phyloP scores from a whole-genome alignment of 2,113 vertebrate species.

The Seriola quinqueradiata region DNA sequence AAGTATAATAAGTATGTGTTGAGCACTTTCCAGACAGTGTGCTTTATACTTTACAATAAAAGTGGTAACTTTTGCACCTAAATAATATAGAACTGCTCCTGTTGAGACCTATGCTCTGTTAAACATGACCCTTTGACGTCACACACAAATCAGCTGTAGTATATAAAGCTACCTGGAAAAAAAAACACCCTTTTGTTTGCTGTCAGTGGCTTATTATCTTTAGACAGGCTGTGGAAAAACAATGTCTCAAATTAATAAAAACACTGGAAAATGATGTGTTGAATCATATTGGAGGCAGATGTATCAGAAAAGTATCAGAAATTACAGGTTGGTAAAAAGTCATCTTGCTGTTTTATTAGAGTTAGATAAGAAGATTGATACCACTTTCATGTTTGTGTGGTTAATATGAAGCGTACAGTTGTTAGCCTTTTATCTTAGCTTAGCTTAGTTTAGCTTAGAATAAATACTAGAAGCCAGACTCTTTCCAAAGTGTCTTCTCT shows the following conservation, averaged over 20 bases:
- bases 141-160: constrained; percentile 1
- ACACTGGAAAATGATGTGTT: background rate
- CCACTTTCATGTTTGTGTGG: background rate
- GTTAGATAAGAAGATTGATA: background rate
- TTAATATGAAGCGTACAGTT: background rate
- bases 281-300: background rate
- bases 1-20: background rate
- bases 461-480: background rate
- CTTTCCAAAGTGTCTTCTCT: background rate
- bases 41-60: background rate
- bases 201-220: background rate
- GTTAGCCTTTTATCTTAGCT: background rate
- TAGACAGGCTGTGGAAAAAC: constrained; percentile 4
- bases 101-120: background rate
- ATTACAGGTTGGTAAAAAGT: background rate
- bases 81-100: background rate
- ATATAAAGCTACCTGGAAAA: constrained; percentile 12
- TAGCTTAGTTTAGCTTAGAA: background rate
- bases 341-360: background rate
- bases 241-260: background rate
- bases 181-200: background rate
- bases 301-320: background rate
- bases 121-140: background rate
- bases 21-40: background rate
- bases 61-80: background rate